Percentiles rank a stretch among this genome's conserved stretches.
phyloP scores from a whole-genome alignment of 2,113 vertebrate species.

The Poeciliopsis occidentalis region DNA sequence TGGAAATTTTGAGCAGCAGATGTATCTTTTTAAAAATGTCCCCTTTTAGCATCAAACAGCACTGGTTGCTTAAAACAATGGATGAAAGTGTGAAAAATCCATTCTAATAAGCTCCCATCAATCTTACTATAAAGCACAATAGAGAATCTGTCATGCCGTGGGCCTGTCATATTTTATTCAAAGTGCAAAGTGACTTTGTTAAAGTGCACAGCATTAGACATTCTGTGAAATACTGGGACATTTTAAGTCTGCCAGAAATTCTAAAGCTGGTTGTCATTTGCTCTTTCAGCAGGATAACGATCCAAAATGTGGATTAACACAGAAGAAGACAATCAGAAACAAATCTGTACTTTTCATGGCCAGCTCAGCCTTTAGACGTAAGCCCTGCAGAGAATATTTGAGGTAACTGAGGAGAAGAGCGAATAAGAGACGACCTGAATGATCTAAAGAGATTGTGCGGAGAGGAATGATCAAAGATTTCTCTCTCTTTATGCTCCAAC shows the following conservation, averaged over 20 bases:
- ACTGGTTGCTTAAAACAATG: neutral
- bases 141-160: neutral
- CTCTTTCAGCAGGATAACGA: neutral
- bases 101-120: neutral
- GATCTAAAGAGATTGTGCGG: neutral
- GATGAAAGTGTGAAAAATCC: neutral
- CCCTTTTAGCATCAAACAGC: neutral
- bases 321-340: neutral
- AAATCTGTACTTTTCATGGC: neutral
- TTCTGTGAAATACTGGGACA: neutral
- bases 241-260: neutral
- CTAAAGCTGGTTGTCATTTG: neutral
- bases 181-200: neutral
- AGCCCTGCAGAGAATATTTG: neutral
- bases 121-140: neutral
- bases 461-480: neutral
- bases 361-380: neutral
- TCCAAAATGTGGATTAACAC: neutral
- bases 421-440: neutral
- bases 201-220: neutral
- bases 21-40: neutral
- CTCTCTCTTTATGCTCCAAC: neutral
- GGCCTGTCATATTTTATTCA: no score
- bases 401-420: neutral
- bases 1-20: neutral